Evolutionary conservation across 92 coral and sea anemone genomes (phyloP).

Genomic region (Chrysogorgia sp.): DNA sequence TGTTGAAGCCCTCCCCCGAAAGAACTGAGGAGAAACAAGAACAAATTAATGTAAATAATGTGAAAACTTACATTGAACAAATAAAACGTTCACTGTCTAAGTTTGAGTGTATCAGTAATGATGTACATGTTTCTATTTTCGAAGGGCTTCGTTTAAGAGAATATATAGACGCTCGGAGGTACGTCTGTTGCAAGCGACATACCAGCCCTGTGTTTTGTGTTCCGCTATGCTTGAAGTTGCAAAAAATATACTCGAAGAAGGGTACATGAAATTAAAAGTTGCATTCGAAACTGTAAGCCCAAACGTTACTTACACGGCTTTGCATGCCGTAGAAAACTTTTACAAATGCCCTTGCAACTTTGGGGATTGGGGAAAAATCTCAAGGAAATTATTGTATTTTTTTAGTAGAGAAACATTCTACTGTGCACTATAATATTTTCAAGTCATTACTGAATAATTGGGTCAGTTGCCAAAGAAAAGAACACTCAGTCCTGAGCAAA

Average conservation of each 20-base stretch:
- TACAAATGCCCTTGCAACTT: conserved; percentile 59
- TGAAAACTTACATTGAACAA: conserved; percentile 29
- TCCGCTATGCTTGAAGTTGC: conserved; percentile 47
- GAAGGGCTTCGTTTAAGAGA: conserved; percentile 52
- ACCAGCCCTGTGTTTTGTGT: conserved; percentile 49
- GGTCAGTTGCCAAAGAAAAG: conserved; percentile 9
- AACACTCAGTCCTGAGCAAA: conserved; percentile 13
- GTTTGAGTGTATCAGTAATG: background rate
- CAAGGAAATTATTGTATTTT: background rate
- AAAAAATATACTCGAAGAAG: conserved; percentile 46
- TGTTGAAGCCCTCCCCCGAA: conserved; percentile 2
- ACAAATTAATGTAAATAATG: conserved; percentile 7
- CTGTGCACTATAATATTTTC: conserved; percentile 5
- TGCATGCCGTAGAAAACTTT: conserved; percentile 47
- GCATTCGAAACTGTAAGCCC: conserved; percentile 49
- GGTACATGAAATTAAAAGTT: conserved; percentile 48
- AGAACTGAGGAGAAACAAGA: background rate
- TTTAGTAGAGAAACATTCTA: conserved; percentile 18
- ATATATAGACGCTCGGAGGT: conserved; percentile 35
- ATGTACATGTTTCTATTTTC: conserved; percentile 44
- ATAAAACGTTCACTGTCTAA: conserved; percentile 36
- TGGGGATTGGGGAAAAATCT: background rate
- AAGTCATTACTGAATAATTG: conserved; percentile 36
- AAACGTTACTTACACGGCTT: conserved; percentile 39
- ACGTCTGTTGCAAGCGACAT: conserved; percentile 46